phyloP scores from a whole-genome alignment of 2,888 invertebrate genomes.

The Xylophagus ater region DNA sequence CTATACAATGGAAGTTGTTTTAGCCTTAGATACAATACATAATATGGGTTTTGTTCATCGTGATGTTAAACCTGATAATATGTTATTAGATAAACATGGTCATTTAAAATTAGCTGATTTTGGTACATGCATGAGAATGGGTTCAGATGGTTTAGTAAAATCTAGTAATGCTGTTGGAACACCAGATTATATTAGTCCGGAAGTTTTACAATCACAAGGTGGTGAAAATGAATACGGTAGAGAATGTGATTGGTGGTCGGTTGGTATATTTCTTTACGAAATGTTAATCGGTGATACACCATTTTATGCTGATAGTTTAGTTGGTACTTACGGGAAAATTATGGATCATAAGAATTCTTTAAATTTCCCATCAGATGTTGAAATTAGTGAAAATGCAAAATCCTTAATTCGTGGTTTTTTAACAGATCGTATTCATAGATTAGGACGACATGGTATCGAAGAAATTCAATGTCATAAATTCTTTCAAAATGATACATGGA shows the following conservation, averaged over 20 bases:
- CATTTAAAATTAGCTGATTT: conserved; percentile 99
- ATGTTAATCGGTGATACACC: conserved; percentile 98
- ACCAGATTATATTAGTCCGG: conserved; percentile 98
- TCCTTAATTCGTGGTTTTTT: conserved; percentile 87
- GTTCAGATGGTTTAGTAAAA: conserved; percentile 83
- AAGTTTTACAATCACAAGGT: conserved; percentile 94
- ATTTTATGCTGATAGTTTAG: conserved; percentile 96
- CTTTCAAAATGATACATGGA: conserved; percentile 96
- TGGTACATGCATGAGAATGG: conserved; percentile 99
- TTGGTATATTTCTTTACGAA: conserved; percentile 97
- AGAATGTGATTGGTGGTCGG: conserved; percentile 99
- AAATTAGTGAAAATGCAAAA: conserved; percentile 79
- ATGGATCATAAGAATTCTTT: conserved; percentile 97
- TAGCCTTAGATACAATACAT: conserved; percentile 96
- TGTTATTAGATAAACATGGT: conserved; percentile 89
- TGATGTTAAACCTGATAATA: conserved; percentile 98
- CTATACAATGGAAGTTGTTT: conserved; percentile 94
- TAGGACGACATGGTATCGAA: conserved; percentile 85
- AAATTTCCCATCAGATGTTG: conserved; percentile 88
- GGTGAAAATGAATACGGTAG: conserved; percentile 92
- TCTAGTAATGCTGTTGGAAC: conserved; percentile 98
- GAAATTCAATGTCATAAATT: conserved; percentile 93
- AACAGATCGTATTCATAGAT: conserved; percentile 77
- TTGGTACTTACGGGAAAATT: conserved; percentile 97
- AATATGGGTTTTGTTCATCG: conserved; percentile 93